A percentile compares a stretch with the other conserved stretches of the same genome.
phyloP scores from a whole-genome alignment of 2,888 invertebrate genomes.

The Caenorhabditis drosophilae region DNA sequence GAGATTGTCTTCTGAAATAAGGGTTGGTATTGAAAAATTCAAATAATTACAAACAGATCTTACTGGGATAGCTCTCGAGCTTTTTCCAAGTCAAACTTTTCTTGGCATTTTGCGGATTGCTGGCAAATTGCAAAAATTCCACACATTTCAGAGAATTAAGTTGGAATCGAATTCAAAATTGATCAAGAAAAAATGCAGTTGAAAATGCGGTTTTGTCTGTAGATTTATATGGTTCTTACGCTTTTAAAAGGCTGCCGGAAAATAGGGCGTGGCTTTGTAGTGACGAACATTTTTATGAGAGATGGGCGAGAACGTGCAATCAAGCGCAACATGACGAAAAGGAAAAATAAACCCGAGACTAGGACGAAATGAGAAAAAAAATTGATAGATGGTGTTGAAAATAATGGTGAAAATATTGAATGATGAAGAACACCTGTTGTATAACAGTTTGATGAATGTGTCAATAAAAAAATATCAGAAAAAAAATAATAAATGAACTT shows the following conservation, averaged over 20 bases:
- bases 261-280: constrained; percentile 18
- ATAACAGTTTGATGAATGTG: too few species aligned
- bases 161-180: neutral
- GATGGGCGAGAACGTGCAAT: constrained; percentile 14
- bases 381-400: neutral
- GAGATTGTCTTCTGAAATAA: constrained; percentile 51
- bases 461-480: too few species aligned
- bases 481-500: too few species aligned
- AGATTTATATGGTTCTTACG: constrained; percentile 14
- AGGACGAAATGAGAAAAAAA: neutral
- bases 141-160: constrained; percentile 52
- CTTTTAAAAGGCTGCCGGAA: constrained; percentile 24
- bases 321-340: constrained; percentile 19
- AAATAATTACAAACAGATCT: constrained; percentile 4
- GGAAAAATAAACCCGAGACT: neutral
- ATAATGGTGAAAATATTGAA: neutral
- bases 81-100: constrained; percentile 48
- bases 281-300: constrained; percentile 33
- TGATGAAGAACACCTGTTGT: too few species aligned
- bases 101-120: constrained; percentile 31
- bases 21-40: neutral
- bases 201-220: constrained; percentile 10
- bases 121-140: constrained; percentile 67
- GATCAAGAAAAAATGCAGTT: too few species aligned
- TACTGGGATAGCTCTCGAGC: constrained; percentile 55